Evolutionary conservation across 2,888 invertebrate genomes (phyloP).

Genomic region (Eupsilia transversa): DNA sequence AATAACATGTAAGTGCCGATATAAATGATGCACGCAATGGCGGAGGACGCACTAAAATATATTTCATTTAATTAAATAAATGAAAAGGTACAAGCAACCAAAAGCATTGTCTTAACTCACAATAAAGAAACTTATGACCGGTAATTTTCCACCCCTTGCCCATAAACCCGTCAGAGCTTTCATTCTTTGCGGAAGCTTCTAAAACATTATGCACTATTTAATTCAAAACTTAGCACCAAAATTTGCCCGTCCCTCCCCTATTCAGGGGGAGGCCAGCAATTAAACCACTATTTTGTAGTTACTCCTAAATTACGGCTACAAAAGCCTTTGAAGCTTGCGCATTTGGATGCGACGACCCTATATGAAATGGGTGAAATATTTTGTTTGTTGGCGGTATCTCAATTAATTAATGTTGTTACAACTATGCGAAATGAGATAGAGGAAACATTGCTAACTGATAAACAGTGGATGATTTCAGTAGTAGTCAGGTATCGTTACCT

Average conservation of each 20-base stretch:
- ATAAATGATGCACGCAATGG: too few species aligned
- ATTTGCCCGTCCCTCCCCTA: constrained; percentile 31
- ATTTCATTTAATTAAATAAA: constrained; percentile 24
- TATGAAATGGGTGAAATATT: constrained; percentile 40
- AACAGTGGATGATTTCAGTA: not conserved
- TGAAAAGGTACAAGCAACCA: constrained; percentile 14
- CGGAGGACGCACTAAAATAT: not conserved
- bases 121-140: constrained; percentile 47
- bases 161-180: constrained; percentile 43
- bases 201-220: constrained; percentile 64
- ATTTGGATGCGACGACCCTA: constrained; percentile 31
- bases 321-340: constrained; percentile 49
- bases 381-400: constrained; percentile 18
- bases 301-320: constrained; percentile 62
- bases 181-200: constrained; percentile 47
- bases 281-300: constrained; percentile 66
- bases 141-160: constrained; percentile 28
- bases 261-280: constrained; percentile 49
- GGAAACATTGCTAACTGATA: not conserved
- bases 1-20: too few species aligned
- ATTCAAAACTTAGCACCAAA: constrained; percentile 54
- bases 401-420: not conserved
- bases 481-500: too few species aligned
- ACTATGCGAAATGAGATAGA: not conserved
- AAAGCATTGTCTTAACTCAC: constrained; percentile 31